These are phyloP conservation scores for Scaptodrosophila lebanonensis DNA, from an alignment of 1,140 invertebrate species.

Conservation along the genomic window DNA sequence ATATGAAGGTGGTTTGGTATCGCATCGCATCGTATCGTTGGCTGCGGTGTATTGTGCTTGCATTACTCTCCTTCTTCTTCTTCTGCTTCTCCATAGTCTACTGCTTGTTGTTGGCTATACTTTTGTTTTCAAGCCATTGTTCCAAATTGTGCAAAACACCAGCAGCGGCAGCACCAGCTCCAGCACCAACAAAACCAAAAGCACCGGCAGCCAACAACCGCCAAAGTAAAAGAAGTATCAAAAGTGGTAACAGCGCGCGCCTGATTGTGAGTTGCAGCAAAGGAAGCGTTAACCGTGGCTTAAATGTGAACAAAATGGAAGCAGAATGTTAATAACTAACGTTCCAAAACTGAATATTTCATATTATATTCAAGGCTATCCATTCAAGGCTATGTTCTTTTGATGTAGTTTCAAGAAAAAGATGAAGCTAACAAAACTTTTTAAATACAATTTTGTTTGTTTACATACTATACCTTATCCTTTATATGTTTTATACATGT, in stretches of 20 bases:
- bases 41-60: conserved; percentile 17
- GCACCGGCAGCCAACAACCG: conserved; percentile 54
- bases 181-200: neutral
- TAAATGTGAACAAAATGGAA: neutral
- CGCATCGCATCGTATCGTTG: conserved; percentile 19
- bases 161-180: conserved; percentile 19
- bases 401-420: too few species aligned
- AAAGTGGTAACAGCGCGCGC: conserved; percentile 49
- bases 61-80: conserved; percentile 32
- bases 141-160: conserved; percentile 28
- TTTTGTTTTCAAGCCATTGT: conserved; percentile 65
- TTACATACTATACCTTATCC: too few species aligned
- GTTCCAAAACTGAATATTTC: neutral
- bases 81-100: too few species aligned
- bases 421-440: too few species aligned
- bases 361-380: too few species aligned
- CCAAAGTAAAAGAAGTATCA: conserved; percentile 51
- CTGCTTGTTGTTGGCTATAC: conserved; percentile 64
- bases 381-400: too few species aligned
- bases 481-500: too few species aligned
- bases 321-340: neutral
- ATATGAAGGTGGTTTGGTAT: conserved; percentile 32
- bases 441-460: too few species aligned
- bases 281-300: conserved; percentile 7
- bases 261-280: conserved; percentile 2